Evolutionary conservation across 2,113 vertebrate genomes (phyloP).

Genomic region (Passerina amoena): DNA sequence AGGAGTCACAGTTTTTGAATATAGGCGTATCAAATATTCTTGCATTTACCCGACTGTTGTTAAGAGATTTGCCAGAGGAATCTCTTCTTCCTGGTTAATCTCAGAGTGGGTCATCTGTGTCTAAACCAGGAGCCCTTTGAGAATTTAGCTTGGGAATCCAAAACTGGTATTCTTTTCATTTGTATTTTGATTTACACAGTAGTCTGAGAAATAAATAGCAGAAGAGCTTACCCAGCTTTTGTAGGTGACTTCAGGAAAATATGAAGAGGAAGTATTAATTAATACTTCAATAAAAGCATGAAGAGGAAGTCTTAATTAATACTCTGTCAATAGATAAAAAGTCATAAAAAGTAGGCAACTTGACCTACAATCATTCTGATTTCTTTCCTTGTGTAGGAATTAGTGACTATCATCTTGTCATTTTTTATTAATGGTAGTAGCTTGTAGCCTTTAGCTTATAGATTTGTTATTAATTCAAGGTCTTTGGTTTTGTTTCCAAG

Average conservation of each 20-base stretch:
- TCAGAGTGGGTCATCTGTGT: neutral
- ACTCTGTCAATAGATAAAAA: neutral
- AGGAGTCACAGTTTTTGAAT: neutral
- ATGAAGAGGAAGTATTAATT: neutral
- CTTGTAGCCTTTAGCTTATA: neutral
- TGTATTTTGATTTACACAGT: neutral
- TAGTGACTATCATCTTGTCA: neutral
- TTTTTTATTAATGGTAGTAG: neutral
- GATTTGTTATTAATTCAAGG: conserved; percentile 9
- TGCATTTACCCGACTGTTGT: neutral
- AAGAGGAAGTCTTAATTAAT: neutral
- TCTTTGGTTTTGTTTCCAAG: neutral
- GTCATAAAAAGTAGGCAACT: neutral
- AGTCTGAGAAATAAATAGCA: neutral
- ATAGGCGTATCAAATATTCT: neutral
- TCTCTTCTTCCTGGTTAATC: neutral
- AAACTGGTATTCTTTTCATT: neutral
- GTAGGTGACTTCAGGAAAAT: neutral
- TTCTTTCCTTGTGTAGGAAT: neutral
- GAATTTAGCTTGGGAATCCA: neutral
- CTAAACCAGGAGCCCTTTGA: neutral
- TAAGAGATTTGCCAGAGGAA: neutral
- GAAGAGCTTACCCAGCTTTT: neutral
- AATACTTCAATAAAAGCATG: neutral
- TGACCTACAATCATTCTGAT: neutral